phyloP scores from a whole-genome alignment of 2,888 invertebrate genomes.

The Folsomia manolachei region DNA sequence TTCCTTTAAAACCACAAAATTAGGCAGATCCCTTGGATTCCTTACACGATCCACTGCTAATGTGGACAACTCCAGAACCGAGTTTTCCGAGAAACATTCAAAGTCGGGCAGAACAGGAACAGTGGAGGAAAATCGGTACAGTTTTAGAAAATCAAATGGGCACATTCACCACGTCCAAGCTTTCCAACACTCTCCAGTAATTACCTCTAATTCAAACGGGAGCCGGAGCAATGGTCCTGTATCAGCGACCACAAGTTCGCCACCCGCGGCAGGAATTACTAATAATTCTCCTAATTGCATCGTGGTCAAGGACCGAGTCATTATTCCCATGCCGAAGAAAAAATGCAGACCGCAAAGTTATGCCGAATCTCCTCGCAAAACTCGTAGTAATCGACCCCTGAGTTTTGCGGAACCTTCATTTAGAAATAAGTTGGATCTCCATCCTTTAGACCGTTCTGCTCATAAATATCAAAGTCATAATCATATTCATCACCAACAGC shows the following conservation, averaged over 20 bases:
- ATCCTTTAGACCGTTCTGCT: not conserved
- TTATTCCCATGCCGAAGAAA: conserved; percentile 24
- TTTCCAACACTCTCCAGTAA: not conserved
- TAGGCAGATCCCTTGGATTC: not conserved
- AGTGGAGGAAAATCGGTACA: not conserved
- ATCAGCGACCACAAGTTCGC: not conserved
- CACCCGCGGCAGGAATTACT: not conserved
- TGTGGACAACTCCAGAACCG: not conserved
- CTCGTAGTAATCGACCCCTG: conserved; percentile 25
- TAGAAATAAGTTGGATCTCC: not conserved
- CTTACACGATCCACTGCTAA: not conserved
- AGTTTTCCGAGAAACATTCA: not conserved
- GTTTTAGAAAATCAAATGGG: not conserved
- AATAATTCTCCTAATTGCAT: not conserved
- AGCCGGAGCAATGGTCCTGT: not conserved
- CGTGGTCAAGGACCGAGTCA: not conserved
- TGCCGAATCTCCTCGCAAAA: conserved; percentile 30
- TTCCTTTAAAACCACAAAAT: not conserved
- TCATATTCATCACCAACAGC: not conserved
- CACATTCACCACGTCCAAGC: not conserved
- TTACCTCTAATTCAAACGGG: not conserved
- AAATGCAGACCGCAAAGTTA: conserved; percentile 34
- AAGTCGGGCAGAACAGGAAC: not conserved
- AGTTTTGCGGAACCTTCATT: conserved; percentile 42
- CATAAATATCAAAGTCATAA: conserved; percentile 10